A percentile compares a stretch with the other conserved stretches of the same genome.
Conservation (phyloP, 2,888 invertebrate genomes). For the Polymixis flavicincta region DNA sequence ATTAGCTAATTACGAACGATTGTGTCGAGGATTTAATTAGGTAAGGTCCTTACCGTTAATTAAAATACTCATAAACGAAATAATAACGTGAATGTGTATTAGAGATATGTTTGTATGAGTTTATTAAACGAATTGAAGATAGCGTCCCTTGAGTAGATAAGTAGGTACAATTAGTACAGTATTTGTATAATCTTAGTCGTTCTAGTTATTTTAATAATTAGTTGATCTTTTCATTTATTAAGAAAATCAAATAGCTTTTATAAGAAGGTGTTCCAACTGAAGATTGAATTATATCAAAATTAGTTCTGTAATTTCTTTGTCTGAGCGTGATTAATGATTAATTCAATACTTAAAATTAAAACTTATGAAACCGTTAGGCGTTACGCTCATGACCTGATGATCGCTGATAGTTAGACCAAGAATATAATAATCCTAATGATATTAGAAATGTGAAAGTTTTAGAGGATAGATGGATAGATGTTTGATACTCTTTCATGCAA, state of each 20-base stretch:
- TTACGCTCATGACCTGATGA: background rate
- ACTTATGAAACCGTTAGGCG: background rate
- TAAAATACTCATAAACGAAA: conserved; percentile 57
- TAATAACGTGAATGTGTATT: conserved; percentile 35
- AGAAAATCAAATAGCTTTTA: background rate
- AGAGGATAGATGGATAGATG: too few relatives aligned
- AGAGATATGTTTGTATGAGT: conserved; percentile 23
- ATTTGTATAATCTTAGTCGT: background rate
- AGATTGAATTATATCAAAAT: too few relatives aligned
- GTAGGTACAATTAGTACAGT: background rate
- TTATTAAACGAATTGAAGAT: conserved; percentile 28
- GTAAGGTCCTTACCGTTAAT: conserved; percentile 52
- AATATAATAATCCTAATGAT: too few relatives aligned
- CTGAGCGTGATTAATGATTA: background rate
- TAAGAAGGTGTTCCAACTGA: background rate
- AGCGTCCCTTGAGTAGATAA: background rate
- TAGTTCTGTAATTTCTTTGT: background rate
- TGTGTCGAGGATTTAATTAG: conserved; percentile 63
- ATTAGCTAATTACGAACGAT: conserved; percentile 66
- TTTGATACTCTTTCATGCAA: too few relatives aligned
- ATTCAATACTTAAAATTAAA: background rate
- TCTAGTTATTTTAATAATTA: background rate
- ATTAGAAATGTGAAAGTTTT: too few relatives aligned
- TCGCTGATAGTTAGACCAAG: background rate
- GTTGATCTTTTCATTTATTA: background rate